Base-by-base conservation (phyloP, 2,113 vertebrate genomes). In the Vicugna pacos region DNA sequence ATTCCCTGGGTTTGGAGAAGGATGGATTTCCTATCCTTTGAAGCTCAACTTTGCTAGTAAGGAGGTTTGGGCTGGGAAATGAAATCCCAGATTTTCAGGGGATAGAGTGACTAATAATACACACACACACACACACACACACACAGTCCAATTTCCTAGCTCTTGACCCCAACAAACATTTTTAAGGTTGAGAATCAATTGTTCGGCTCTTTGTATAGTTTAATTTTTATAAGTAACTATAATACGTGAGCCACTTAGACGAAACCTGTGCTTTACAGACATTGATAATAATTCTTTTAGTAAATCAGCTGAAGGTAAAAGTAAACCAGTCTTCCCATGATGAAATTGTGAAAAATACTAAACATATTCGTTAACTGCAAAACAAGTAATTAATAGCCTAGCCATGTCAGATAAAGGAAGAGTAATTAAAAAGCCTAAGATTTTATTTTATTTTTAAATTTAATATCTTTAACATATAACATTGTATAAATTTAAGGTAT, bases 1-100 rank as follows among this genome's bases (percentile, higher is more conserved):
- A 83, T 86, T 91, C 10, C n/a, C 54, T 86, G 28, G 19, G 48
- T 80, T 95, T 82, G 30, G 28, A 93, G 20, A 92, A 92, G 46
- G 60, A 91, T 48, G 4, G 35, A 19, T 48, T 62, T 87, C 64
- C 30, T 35, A 58, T 48, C 30, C n/a, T 85, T 87, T 89, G 67
- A 94, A 82, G 38, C 17, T 69, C 7, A 1, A 50, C 30, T 70
- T 91, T 89, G 32, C 80, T 77, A 69, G 17, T 69, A 70, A 92
- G 46, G 52, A 58, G 35, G 6, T 70, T 88, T 52, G 38, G 56
- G 15, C 38, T 46, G 10, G 73, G 5, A 85, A 82, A 91, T 58
- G 42, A 94, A 95, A 72, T 12, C 54, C 14, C 32, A 48, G 3
- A n/a, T 88, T 88, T 91, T 94, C 54, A 80, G 35, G 58, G n/a